phyloP scores from a whole-genome alignment of 2,113 vertebrate species.

The Phylloscopus whistleri region DNA sequence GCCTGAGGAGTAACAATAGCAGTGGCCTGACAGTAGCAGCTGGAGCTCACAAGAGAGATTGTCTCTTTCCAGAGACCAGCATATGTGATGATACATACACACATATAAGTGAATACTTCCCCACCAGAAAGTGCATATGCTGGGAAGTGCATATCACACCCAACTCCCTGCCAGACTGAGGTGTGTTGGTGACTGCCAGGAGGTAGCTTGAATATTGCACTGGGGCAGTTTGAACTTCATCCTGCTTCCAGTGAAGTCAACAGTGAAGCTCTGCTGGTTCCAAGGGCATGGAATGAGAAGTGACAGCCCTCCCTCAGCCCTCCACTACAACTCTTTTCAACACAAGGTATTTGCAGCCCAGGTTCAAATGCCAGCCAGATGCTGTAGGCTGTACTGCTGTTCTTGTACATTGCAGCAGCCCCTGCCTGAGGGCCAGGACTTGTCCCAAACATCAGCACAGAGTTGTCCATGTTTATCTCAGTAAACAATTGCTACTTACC shows the following conservation, averaged over 20 bases:
- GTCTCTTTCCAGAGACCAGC: background rate
- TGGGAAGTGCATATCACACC: background rate
- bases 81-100: background rate
- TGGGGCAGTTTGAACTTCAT: background rate
- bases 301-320: accelerated
- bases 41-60: background rate
- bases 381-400: background rate
- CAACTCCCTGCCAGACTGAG: background rate
- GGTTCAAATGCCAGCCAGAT: background rate
- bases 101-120: background rate
- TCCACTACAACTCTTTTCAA: background rate
- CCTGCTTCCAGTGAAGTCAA: background rate
- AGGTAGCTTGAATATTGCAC: background rate
- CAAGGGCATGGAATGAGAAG: background rate
- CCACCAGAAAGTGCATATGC: background rate
- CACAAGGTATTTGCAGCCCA: background rate
- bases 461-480: background rate
- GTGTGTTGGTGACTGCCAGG: background rate
- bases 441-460: background rate
- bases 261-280: background rate
- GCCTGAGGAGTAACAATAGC: background rate
- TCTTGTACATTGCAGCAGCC: background rate
- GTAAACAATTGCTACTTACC: background rate
- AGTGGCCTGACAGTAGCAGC: background rate
- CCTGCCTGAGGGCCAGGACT: background rate